Conservation (phyloP, 2,797 vertebrate species). For the Hyperoplus immaculatus region DNA sequence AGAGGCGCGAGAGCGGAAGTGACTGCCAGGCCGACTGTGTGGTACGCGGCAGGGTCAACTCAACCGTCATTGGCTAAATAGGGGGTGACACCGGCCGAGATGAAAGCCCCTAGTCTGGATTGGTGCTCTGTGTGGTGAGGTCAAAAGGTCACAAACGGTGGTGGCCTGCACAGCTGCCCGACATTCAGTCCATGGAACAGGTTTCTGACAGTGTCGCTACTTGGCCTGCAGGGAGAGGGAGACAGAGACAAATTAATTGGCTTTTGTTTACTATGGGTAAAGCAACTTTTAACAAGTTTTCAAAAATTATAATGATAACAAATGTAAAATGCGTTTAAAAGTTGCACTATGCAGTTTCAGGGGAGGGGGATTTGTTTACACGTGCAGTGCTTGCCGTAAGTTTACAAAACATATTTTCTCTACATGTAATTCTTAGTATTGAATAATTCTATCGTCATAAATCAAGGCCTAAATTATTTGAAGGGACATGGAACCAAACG, state of each 20-base stretch:
- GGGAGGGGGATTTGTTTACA: too few species aligned
- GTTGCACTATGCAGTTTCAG: too few species aligned
- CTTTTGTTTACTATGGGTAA: background rate
- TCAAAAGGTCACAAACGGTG: slow-evolving; percentile 72
- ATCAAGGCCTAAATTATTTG: too few species aligned
- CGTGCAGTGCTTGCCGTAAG: too few species aligned
- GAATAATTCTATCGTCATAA: too few species aligned
- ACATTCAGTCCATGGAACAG: slow-evolving; percentile 55
- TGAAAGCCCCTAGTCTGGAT: slow-evolving; percentile 47
- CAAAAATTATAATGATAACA: background rate
- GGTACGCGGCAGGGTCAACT: slow-evolving; percentile 18
- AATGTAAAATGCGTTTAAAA: background rate
- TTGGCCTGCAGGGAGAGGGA: slow-evolving; percentile 70
- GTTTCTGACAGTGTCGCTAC: slow-evolving; percentile 77
- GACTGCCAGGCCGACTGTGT: slow-evolving; percentile 35
- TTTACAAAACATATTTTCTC: too few species aligned
- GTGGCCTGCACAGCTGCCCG: slow-evolving; percentile 70
- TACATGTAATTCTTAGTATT: too few species aligned
- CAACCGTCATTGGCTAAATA: slow-evolving; percentile 41
- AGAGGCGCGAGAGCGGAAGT: slow-evolving; percentile 31
- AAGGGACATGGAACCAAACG: too few species aligned
- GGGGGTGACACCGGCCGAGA: slow-evolving; percentile 43
- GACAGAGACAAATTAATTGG: background rate
- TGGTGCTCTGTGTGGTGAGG: slow-evolving; percentile 67
- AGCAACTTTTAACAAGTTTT: background rate